Conservation (phyloP, 2,797 vertebrate genomes). For the Bovichtus variegatus region DNA sequence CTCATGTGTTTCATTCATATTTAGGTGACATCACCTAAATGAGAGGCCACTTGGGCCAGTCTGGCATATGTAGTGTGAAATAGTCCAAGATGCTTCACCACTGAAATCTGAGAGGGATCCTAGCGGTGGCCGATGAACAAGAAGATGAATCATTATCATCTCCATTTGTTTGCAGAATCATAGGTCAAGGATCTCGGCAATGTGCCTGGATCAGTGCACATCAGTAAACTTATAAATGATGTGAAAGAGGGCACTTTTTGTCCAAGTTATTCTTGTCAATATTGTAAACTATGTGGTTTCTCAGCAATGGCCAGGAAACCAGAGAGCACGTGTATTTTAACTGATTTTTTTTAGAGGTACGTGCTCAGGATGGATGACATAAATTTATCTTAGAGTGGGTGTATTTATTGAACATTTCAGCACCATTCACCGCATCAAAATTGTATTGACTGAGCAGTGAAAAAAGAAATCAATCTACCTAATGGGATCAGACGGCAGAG, state of each 20-base stretch:
- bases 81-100: constrained; percentile 22
- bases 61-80: constrained; percentile 37
- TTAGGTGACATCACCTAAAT: no score
- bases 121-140: background rate
- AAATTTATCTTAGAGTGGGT: constrained; percentile 21
- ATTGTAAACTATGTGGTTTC: background rate
- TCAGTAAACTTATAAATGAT: constrained; percentile 12
- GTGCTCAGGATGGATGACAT: constrained; percentile 23
- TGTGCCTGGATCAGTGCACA: background rate
- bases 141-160: constrained; percentile 36
- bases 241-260: background rate
- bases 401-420: constrained; percentile 28
- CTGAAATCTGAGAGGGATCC: constrained; percentile 29
- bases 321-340: constrained; percentile 12
- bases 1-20: constrained; percentile 25
- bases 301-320: background rate
- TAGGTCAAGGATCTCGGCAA: constrained; percentile 5
- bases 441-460: background rate
- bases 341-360: constrained; percentile 16
- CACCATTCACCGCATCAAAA: constrained; percentile 14
- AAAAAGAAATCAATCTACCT: constrained; percentile 22
- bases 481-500: background rate
- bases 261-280: constrained; percentile 23
- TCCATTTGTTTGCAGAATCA: background rate
- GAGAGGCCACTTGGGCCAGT: constrained; percentile 18